Evolutionary conservation across 1,140 invertebrate genomes (phyloP).

Genomic region (Zophobas morio): DNA sequence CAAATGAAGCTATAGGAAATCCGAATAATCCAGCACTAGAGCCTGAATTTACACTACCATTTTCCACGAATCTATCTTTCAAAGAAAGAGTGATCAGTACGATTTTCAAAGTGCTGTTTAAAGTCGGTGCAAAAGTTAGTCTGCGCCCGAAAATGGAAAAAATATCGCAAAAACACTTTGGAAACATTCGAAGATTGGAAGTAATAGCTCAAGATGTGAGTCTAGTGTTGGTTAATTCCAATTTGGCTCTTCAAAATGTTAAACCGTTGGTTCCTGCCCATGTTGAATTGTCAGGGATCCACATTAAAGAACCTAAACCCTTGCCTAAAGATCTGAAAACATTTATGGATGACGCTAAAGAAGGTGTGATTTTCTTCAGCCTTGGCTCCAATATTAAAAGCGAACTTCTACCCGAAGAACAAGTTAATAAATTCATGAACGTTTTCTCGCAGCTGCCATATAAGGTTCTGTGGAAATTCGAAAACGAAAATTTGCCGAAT

Average conservation of each 20-base stretch:
- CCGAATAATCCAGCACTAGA: constrained; percentile 67
- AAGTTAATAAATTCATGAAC: constrained; percentile 68
- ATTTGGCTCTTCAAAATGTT: constrained; percentile 67
- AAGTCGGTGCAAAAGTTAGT: constrained; percentile 20
- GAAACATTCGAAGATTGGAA: constrained; percentile 65
- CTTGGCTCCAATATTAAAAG: constrained; percentile 72
- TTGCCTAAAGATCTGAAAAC: constrained; percentile 67
- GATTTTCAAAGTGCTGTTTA: constrained; percentile 39
- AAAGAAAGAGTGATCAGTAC: constrained; percentile 64
- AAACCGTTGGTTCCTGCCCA: constrained; percentile 69
- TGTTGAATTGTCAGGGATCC: constrained; percentile 70
- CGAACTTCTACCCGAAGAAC: constrained; percentile 69
- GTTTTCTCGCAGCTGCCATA: constrained; percentile 70
- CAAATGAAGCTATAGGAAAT: constrained; percentile 64
- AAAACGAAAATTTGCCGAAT: constrained; percentile 68
- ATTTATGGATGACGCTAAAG: constrained; percentile 66
- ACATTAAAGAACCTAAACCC: constrained; percentile 65
- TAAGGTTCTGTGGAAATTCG: constrained; percentile 73
- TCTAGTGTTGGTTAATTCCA: constrained; percentile 70
- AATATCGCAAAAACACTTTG: constrained; percentile 66
- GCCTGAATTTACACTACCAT: constrained; percentile 63
- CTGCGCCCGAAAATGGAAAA: constrained; percentile 58
- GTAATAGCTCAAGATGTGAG: constrained; percentile 69
- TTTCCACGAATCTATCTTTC: constrained; percentile 64
- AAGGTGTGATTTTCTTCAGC: constrained; percentile 74